phyloP scores from a whole-genome alignment of 1,140 invertebrate species.

The Conopomorpha cramerella region DNA sequence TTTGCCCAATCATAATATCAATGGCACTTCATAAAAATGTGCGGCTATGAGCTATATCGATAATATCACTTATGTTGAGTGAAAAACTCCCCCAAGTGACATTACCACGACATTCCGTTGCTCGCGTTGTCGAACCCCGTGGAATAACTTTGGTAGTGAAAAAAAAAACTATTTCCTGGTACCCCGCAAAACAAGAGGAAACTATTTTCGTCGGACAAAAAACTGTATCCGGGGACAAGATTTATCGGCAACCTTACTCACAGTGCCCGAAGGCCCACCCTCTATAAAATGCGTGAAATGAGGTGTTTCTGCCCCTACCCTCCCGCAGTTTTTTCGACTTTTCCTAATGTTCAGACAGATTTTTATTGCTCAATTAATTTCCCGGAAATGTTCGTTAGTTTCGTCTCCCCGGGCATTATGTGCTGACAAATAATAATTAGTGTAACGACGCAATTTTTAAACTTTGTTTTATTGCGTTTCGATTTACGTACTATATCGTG shows the following conservation, averaged over 20 bases:
- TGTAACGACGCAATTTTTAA: too few species aligned
- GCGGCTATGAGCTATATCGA: not conserved
- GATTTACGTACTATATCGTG: too few species aligned
- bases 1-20: too few species aligned
- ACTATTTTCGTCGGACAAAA: slow-evolving; percentile 52
- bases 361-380: slow-evolving; percentile 41
- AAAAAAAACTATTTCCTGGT: slow-evolving; percentile 7
- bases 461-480: too few species aligned
- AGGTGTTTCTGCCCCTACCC: slow-evolving; percentile 36
- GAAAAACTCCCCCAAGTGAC: not conserved
- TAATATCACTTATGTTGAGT: not conserved
- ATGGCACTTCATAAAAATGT: too few species aligned
- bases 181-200: slow-evolving; percentile 41
- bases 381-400: too few species aligned
- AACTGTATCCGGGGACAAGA: slow-evolving; percentile 46
- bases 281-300: slow-evolving; percentile 53
- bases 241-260: slow-evolving; percentile 36
- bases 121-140: not conserved
- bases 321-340: slow-evolving; percentile 9
- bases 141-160: too few species aligned
- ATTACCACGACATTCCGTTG: not conserved
- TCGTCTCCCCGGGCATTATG: too few species aligned
- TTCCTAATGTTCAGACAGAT: slow-evolving; percentile 11
- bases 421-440: too few species aligned
- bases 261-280: slow-evolving; percentile 15